These are phyloP conservation scores for Leucopsar rothschildi DNA, from an alignment of 2,113 vertebrate species.

Conservation along the genomic window DNA sequence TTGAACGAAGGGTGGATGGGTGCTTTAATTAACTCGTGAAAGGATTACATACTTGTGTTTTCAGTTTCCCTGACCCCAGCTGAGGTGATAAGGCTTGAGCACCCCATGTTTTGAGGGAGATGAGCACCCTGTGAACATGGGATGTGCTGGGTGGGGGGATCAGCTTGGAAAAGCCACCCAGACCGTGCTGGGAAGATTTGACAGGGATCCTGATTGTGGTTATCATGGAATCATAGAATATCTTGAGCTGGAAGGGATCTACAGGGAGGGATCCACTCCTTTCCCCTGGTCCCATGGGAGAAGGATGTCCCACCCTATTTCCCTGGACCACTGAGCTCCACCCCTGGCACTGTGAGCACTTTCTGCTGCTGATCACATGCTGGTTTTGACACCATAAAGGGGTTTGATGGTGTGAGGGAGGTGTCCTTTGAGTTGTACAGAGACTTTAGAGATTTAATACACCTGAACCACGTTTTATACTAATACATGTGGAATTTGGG, in stretches of 20 bases:
- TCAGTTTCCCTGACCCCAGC: not conserved
- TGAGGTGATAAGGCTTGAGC: not conserved
- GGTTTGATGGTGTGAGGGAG: accelerated
- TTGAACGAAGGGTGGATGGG: slow-evolving; percentile 31
- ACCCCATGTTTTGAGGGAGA: not conserved
- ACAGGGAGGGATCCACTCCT: not conserved
- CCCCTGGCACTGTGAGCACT: accelerated
- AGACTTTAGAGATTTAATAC: not conserved
- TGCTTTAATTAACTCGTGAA: slow-evolving; percentile 43
- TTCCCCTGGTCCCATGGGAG: not conserved
- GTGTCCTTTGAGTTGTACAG: not conserved
- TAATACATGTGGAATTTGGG: not conserved
- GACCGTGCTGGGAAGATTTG: accelerated
- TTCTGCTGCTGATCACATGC: accelerated
- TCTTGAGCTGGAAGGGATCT: not conserved
- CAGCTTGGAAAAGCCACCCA: not conserved
- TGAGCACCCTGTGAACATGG: accelerated
- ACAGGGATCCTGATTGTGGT: not conserved
- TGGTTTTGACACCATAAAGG: not conserved
- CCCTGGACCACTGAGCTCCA: not conserved
- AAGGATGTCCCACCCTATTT: accelerated
- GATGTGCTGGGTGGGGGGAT: not conserved
- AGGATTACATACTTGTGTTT: slow-evolving; percentile 33
- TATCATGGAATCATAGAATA: not conserved
- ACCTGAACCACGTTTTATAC: not conserved